Percentiles rank a stretch among this genome's conserved stretches.
Evolutionary conservation across 2,113 vertebrate species (phyloP).

Genomic region (Halcyon malimbica): DNA sequence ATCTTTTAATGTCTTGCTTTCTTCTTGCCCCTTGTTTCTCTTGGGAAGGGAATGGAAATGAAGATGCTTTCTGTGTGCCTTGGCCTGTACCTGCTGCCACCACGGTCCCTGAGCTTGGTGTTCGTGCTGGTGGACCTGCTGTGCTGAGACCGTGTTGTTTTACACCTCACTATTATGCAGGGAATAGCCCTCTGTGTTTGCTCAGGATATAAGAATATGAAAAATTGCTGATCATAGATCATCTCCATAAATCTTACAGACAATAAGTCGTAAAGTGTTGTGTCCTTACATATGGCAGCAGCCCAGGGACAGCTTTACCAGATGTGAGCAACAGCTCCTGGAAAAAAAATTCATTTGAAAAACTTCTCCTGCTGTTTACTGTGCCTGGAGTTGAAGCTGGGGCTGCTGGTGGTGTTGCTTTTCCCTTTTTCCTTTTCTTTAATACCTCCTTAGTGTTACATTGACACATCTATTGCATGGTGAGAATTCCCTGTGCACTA

Average conservation of each 20-base stretch:
- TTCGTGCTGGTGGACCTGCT: background rate
- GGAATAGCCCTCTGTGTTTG: slow-evolving; percentile 1
- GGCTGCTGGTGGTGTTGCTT: background rate
- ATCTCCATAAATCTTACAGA: slow-evolving; percentile 90
- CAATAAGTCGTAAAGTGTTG: slow-evolving; percentile 83
- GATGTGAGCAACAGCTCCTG: slow-evolving; percentile 66
- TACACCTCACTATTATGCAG: background rate
- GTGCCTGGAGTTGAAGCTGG: background rate
- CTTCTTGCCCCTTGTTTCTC: background rate
- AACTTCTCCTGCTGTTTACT: slow-evolving; percentile 39
- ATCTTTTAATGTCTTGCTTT: slow-evolving; percentile 57
- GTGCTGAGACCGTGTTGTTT: background rate
- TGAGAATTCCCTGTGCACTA: slow-evolving; percentile 7
- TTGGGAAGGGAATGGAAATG: background rate
- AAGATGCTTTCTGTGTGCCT: background rate
- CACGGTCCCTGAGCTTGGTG: background rate
- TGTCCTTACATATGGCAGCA: slow-evolving; percentile 82
- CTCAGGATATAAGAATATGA: slow-evolving; percentile 73
- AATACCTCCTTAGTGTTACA: background rate
- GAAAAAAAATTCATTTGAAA: background rate
- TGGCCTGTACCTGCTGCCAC: background rate
- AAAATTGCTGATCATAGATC: slow-evolving; percentile 88
- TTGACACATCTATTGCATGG: background rate
- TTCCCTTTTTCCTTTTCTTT: background rate
- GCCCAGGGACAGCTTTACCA: slow-evolving; percentile 65